These are phyloP conservation scores for Apoda limacodes DNA, from an alignment of 2,888 invertebrate genomes.

Conservation along the genomic window DNA sequence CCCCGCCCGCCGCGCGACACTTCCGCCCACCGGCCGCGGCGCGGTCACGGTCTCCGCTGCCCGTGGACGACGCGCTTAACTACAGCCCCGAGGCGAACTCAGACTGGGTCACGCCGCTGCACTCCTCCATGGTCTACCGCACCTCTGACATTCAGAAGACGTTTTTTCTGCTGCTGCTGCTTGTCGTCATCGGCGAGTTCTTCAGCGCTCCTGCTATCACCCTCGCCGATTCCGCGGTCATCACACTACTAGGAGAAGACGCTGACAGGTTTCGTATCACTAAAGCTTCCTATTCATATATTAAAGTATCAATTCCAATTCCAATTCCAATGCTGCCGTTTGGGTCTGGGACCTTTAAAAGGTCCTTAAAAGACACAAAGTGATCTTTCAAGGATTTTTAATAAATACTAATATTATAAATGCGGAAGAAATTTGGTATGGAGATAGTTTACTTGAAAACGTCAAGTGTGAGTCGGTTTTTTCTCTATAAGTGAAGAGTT, in stretches of 20 bases:
- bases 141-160: slow-evolving; percentile 92
- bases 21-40: slow-evolving; percentile 35
- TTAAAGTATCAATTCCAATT: too few relatives aligned
- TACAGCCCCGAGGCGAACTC: slow-evolving; percentile 77
- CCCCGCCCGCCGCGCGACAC: slow-evolving; percentile 26
- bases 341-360: too few relatives aligned
- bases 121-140: slow-evolving; percentile 93
- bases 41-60: slow-evolving; percentile 74
- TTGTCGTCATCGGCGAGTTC: slow-evolving; percentile 97
- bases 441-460: too few relatives aligned
- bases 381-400: too few relatives aligned
- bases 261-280: slow-evolving; percentile 75
- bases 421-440: too few relatives aligned
- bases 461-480: too few relatives aligned
- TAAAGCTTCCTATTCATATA: too few relatives aligned
- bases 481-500: too few relatives aligned
- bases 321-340: too few relatives aligned
- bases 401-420: too few relatives aligned
- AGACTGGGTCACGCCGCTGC: slow-evolving; percentile 89
- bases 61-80: slow-evolving; percentile 81
- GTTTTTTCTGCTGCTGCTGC: slow-evolving; percentile 91
- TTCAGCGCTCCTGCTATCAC: slow-evolving; percentile 97
- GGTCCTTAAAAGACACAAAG: too few relatives aligned
- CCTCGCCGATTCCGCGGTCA: slow-evolving; percentile 91
- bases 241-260: slow-evolving; percentile 89